Conservation (phyloP, 2,113 vertebrate species). For the Gymnarchus niloticus region DNA sequence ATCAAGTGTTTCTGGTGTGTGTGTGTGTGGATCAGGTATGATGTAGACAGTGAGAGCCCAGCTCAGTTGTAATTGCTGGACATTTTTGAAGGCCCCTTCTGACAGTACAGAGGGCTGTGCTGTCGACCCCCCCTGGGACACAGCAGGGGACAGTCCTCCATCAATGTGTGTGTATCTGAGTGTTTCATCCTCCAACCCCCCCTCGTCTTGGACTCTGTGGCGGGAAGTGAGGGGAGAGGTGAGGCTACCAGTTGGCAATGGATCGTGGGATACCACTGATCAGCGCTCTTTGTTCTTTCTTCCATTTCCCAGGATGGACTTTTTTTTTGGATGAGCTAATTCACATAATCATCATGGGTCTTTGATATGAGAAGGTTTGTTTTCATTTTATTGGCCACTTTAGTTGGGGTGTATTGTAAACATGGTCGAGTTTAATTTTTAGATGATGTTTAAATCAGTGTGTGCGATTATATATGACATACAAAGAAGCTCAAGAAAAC, state of each 20-base stretch:
- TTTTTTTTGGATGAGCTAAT: background rate
- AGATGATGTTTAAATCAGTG: background rate
- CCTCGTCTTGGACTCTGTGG: background rate
- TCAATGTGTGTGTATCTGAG: background rate
- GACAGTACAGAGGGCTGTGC: background rate
- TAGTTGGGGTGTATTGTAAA: background rate
- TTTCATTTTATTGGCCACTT: background rate
- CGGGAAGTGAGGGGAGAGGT: conserved; percentile 21
- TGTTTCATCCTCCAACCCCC: background rate
- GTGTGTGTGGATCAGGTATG: background rate
- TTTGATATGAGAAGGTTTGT: background rate
- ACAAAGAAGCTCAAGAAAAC: background rate
- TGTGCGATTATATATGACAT: background rate
- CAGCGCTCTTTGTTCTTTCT: background rate
- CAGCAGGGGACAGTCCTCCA: conserved; percentile 11
- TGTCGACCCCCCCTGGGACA: background rate
- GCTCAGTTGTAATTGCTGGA: background rate
- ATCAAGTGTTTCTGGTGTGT: background rate
- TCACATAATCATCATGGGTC: background rate
- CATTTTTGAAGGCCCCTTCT: background rate
- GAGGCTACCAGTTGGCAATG: conserved; percentile 12
- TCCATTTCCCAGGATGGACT: conserved; percentile 16
- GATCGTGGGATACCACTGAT: conserved; percentile 23
- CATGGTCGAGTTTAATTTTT: background rate
- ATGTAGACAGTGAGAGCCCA: background rate